Percentiles rank a stretch among this genome's conserved stretches.
These are phyloP conservation scores for Pantherophis vulpinus DNA, from an alignment of 2,797 vertebrate species.

Conservation along the genomic window DNA sequence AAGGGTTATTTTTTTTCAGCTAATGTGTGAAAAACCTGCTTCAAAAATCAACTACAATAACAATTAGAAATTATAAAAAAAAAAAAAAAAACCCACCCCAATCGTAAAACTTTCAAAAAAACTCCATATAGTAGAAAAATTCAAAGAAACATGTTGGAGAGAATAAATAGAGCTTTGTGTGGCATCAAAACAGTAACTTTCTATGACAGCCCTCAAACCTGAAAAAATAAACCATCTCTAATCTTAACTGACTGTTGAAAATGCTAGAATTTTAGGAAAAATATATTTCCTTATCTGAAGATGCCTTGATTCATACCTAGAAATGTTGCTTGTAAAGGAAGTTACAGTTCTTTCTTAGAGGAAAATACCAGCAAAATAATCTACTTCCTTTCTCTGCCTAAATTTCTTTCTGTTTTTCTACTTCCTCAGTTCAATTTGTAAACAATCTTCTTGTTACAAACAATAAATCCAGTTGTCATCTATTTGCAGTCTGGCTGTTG, in stretches of 20 bases:
- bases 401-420: background rate
- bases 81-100: background rate
- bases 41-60: background rate
- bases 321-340: background rate
- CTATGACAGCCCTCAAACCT: background rate
- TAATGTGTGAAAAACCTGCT: background rate
- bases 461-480: background rate
- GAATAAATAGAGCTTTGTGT: background rate
- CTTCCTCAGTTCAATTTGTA: background rate
- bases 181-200: background rate
- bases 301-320: background rate
- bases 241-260: background rate
- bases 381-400: background rate
- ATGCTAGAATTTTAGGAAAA: background rate
- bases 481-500: background rate
- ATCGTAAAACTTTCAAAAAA: background rate
- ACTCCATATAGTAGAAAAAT: background rate
- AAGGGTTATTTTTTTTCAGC: background rate
- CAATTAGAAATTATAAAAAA: background rate
- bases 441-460: background rate
- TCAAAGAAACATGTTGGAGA: background rate
- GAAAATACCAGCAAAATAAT: background rate
- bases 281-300: background rate
- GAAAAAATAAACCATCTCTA: background rate
- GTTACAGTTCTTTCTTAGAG: background rate